Evolutionary conservation across 2,888 invertebrate genomes (phyloP), one percentile per base, ranked within the genome.

Genomic region (Creontiades dilutus): DNA sequence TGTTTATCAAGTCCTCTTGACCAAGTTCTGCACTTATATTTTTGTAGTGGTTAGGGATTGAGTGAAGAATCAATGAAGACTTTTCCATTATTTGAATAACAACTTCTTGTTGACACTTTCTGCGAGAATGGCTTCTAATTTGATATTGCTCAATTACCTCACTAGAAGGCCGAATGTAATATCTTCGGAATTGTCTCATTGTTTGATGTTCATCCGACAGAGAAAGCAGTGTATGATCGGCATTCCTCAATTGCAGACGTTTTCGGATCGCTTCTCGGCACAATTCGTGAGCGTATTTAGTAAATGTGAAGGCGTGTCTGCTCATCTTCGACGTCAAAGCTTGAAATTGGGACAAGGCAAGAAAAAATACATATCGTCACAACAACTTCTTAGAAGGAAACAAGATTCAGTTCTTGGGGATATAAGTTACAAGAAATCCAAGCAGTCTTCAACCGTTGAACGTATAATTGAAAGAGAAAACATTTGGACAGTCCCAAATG

Each of bases 401-500:
- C 37, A 46, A 19, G 78, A 80, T 47, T 37, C 78, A 19, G 4
- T 80, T 47, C 37, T 80, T 13, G 37, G 27, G 14, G 14, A 27
- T 12, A 3, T 23, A 19, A 76, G 19, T 37, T 19, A 4, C 1
- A 5, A 4, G 13, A 23, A 27, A 27, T 76, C 23, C 9, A 76
- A n/a, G n/a, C 57, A n/a, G n/a, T 68, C 68, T 23, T 23, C 68
- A 9, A 68, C 7, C 23, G 27, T 19, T 0, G 19, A 68, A 27
- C n/a, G 13, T 11, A 68, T 68, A n/a, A 23, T 68, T 12, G 68
- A 95, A 94, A 95, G 95, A 92, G 99, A 99, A 94, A 98, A 98
- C 93, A 95, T 98, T 75, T 96, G 96, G 93, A 99, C 99, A 0
- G 95, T 99, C 92, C 99, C 99, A 14, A 99, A 99, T 94, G 94